These are phyloP conservation scores for Pycnomerus fuliginosus DNA, from an alignment of 2,888 invertebrate species.

Conservation along the genomic window DNA sequence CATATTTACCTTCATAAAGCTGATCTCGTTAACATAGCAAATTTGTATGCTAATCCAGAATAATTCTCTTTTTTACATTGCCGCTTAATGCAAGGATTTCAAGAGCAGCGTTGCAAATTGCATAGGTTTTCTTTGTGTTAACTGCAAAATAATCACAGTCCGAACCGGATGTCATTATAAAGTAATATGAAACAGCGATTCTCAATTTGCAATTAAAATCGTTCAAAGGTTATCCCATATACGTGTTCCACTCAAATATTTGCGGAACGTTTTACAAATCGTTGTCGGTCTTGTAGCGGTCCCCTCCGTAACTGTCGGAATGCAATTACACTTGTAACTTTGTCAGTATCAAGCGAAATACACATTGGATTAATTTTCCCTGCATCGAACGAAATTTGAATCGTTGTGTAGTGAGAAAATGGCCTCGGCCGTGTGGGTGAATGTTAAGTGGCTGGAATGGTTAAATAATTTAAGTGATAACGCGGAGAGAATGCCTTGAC, in stretches of 20 bases:
- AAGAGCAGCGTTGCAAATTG: too few species aligned
- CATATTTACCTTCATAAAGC: too few species aligned
- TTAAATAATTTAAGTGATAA: constrained; percentile 33
- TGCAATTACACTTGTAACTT: constrained; percentile 34
- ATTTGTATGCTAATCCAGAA: too few species aligned
- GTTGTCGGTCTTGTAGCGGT: constrained; percentile 25
- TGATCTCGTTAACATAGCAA: too few species aligned
- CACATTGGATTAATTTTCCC: constrained; percentile 5
- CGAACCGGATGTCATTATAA: too few species aligned
- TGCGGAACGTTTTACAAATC: constrained; percentile 38
- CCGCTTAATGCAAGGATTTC: too few species aligned
- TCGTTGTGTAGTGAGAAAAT: constrained; percentile 3
- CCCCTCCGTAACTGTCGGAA: constrained; percentile 29
- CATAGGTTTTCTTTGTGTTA: constrained; percentile 12
- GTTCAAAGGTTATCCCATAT: constrained; percentile 8
- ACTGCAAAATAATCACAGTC: constrained; percentile 5
- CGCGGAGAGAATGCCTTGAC: constrained; percentile 33
- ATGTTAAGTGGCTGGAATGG: constrained; percentile 15
- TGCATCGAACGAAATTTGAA: constrained; percentile 4
- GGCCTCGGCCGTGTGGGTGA: constrained; percentile 10
- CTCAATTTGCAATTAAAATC: constrained; percentile 17
- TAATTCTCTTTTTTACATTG: too few species aligned
- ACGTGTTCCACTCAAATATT: constrained; percentile 30
- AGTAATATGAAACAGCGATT: constrained; percentile 6
- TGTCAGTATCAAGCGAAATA: constrained; percentile 26